Evolutionary conservation across 2,888 invertebrate species (phyloP).

Genomic region (Keiferia lycopersicella): DNA sequence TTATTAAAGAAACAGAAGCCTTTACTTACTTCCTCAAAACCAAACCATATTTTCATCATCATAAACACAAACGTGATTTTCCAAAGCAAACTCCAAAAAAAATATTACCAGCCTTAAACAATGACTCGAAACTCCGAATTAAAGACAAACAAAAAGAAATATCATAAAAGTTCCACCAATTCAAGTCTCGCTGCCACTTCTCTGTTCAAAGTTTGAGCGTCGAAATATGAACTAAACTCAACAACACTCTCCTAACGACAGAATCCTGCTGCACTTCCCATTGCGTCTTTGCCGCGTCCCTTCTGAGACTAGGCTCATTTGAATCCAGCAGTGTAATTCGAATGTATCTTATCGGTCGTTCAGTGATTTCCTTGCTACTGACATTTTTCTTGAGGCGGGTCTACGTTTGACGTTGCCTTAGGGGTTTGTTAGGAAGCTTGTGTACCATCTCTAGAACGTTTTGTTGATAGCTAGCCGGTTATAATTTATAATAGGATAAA

Average conservation of each 20-base stretch:
- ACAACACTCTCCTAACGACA: not conserved
- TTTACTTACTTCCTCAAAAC: too few species aligned
- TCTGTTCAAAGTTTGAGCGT: conserved; percentile 28
- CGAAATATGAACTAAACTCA: conserved; percentile 30
- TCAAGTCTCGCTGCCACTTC: conserved; percentile 22
- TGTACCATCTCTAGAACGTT: conserved; percentile 35
- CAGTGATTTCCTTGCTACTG: conserved; percentile 46
- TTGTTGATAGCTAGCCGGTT: conserved; percentile 14
- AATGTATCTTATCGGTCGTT: not conserved
- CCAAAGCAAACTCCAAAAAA: conserved; percentile 2
- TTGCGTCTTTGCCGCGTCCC: not conserved
- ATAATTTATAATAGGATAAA: not conserved
- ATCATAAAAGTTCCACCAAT: conserved; percentile 28
- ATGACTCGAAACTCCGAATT: conserved; percentile 20
- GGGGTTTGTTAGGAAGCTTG: conserved; percentile 13
- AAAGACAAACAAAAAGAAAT: conserved; percentile 30
- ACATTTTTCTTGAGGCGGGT: conserved; percentile 50
- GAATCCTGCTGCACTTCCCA: not conserved
- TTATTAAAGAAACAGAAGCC: too few species aligned
- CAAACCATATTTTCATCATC: too few species aligned
- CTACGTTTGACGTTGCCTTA: conserved; percentile 14
- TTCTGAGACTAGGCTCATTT: not conserved
- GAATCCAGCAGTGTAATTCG: not conserved
- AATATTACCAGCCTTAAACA: conserved; percentile 11
- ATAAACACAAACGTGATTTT: not conserved